These are phyloP conservation scores for Lithobates sylvaticus DNA, from an alignment of 2,797 vertebrate species.

Conservation along the genomic window DNA sequence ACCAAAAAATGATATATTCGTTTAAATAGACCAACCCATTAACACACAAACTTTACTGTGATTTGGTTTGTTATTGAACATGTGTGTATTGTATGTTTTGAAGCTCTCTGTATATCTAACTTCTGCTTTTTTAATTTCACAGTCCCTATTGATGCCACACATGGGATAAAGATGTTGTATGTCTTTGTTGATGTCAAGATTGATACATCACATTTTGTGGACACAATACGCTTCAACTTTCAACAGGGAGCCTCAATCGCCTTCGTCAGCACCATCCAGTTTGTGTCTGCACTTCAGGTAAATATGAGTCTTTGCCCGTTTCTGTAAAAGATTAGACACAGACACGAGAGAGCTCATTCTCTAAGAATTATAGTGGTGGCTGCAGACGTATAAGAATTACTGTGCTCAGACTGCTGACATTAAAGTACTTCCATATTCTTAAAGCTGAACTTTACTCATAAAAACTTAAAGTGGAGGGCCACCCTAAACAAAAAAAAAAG, in stretches of 20 bases:
- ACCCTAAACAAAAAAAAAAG: too few species aligned
- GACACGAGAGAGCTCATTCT: background rate
- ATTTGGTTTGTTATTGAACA: too few species aligned
- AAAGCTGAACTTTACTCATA: too few species aligned
- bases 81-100: too few species aligned
- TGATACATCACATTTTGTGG: conserved; percentile 91
- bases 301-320: conserved; percentile 36
- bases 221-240: conserved; percentile 93
- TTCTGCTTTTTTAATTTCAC: conserved; percentile 59
- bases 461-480: too few species aligned
- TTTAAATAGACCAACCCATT: too few species aligned
- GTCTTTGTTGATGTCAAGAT: conserved; percentile 98
- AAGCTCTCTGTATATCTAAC: background rate
- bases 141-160: conserved; percentile 92
- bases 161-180: conserved; percentile 93
- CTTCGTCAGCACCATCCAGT: conserved; percentile 98
- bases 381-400: background rate
- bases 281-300: conserved; percentile 94
- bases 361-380: background rate
- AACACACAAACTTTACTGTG: too few species aligned
- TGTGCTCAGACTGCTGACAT: too few species aligned
- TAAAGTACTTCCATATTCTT: too few species aligned
- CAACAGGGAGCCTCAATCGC: conserved; percentile 81
- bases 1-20: too few species aligned
- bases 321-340: background rate